A percentile compares a stretch with the other conserved stretches of the same genome.
phyloP scores from a whole-genome alignment of 2,888 invertebrate genomes.

The Aphidius colemani region DNA sequence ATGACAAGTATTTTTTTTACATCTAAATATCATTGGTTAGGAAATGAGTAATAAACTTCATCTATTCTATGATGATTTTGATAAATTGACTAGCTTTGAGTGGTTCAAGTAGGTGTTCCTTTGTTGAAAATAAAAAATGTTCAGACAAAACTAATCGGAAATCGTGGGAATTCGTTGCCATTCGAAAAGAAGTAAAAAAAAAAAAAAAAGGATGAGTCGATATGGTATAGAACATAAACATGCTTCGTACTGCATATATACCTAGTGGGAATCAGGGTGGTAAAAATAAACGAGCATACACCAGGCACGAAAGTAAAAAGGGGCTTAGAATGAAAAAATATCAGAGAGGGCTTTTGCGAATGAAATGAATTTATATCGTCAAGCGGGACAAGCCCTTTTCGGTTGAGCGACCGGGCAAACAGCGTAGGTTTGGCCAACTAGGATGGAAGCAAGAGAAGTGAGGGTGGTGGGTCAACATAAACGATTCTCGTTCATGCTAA shows the following conservation, averaged over 20 bases:
- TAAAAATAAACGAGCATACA: conserved; percentile 58
- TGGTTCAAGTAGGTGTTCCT: not conserved
- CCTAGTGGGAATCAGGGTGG: conserved; percentile 33
- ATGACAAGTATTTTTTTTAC: conserved; percentile 6
- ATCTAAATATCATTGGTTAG: not conserved
- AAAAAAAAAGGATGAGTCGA: conserved; percentile 42
- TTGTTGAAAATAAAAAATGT: not conserved
- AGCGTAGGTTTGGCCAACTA: conserved; percentile 23
- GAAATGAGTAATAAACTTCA: no score
- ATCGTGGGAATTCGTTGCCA: conserved; percentile 33
- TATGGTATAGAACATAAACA: conserved; percentile 34
- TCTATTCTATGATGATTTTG: no score
- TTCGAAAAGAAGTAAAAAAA: conserved; percentile 35
- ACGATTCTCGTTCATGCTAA: conserved; percentile 10
- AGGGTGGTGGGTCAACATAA: conserved; percentile 7
- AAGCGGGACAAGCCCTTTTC: conserved; percentile 32
- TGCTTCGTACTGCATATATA: conserved; percentile 43
- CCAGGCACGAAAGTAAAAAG: no score
- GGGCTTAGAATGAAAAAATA: no score
- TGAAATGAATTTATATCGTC: conserved; percentile 56
- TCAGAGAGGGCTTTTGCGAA: conserved; percentile 54
- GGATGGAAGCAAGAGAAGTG: conserved; percentile 20
- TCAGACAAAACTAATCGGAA: conserved; percentile 18
- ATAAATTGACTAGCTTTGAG: no score
- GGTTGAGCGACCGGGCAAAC: conserved; percentile 4